Percentiles rank a stretch among this genome's conserved stretches.
Conservation (phyloP, 1,140 invertebrate genomes). For the Panulirus ornatus region DNA sequence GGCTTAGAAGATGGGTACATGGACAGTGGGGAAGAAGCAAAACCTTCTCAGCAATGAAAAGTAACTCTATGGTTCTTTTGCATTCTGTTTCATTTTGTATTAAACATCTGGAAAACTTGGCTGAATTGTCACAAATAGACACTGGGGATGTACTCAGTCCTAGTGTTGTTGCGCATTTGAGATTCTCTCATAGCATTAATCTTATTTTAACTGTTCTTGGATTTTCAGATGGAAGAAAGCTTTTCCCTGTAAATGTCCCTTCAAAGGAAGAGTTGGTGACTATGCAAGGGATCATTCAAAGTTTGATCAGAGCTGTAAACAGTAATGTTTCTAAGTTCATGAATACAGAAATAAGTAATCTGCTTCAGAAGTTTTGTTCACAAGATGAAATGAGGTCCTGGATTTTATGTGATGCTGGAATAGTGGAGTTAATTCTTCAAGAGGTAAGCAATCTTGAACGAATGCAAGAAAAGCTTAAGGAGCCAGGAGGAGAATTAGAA, state of each 20-base stretch:
- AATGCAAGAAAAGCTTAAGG: neutral
- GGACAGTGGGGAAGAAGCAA: conserved; percentile 71
- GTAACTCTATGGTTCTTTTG: conserved; percentile 63
- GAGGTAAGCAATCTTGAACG: conserved; percentile 33
- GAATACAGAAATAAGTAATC: conserved; percentile 38
- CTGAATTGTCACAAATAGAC: conserved; percentile 5
- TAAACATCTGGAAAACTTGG: conserved; percentile 42
- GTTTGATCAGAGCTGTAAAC: conserved; percentile 45
- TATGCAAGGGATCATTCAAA: conserved; percentile 47
- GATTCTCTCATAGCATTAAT: conserved; percentile 56
- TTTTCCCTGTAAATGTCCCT: conserved; percentile 71
- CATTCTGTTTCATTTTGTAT: conserved; percentile 64
- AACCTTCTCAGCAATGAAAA: conserved; percentile 68
- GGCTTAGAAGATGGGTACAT: conserved; percentile 72
- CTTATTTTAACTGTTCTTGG: conserved; percentile 59
- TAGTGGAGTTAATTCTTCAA: conserved; percentile 52
- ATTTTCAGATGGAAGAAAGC: conserved; percentile 70
- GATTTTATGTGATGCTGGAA: conserved; percentile 61
- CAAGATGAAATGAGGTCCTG: conserved; percentile 46
- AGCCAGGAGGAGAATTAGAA: neutral
- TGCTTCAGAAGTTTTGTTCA: conserved; percentile 44
- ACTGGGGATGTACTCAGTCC: conserved; percentile 10
- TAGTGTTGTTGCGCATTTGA: conserved; percentile 45
- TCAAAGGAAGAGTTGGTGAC: conserved; percentile 66
- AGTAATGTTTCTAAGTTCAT: conserved; percentile 28